Base-by-base conservation (phyloP, 2,888 invertebrate genomes). In the Cantharis nigra region DNA sequence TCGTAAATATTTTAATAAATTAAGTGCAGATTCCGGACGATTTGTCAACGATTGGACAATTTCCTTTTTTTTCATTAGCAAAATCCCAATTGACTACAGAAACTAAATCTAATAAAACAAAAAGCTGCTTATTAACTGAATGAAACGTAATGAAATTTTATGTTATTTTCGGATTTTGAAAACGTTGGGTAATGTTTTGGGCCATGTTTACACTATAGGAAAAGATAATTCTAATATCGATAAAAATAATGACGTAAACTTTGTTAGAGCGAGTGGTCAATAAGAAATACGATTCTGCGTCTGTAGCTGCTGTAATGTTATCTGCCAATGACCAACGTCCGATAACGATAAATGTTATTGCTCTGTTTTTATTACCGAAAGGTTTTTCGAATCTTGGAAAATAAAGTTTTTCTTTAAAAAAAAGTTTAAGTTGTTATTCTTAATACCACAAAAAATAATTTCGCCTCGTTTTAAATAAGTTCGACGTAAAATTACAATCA, bases 281-380 rank as follows among this genome's bases (percentile, higher is more conserved):
- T 70, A 78, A 78, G 76, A 78, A 74, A 76, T 76, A 78, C 78
- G 78, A 78, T 76, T 77, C 65, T 63, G 74, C 73, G 72, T 78
- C 76, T 70, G 33, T 70, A 77, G 75, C 77, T 49, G 49, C 49
- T 72, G 80, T 79, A 77, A 79, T 79, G 80, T 79, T 81, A 81
- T 81, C 80, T 80, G 74, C 80, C 79, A 80, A 80, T 80, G 78
- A 75, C 78, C 77, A 74, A 75, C 79, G 70, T 76, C 78, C 79
- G 80, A 81, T 81, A 81, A 79, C 81, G 74, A 79, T 81, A 80
- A 81, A 80, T 74, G 79, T 80, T 81, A 81, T 80, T 74, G 80
- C 76, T 79, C 76, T 79, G 77, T 80, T 81, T 81, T 80, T 80
- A 77, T 80, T 76, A 73, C 76, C 67, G 72, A 75, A 70, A 72